phyloP scores from a whole-genome alignment of 92 coral and sea anemone species.

The Siderastrea siderea region DNA sequence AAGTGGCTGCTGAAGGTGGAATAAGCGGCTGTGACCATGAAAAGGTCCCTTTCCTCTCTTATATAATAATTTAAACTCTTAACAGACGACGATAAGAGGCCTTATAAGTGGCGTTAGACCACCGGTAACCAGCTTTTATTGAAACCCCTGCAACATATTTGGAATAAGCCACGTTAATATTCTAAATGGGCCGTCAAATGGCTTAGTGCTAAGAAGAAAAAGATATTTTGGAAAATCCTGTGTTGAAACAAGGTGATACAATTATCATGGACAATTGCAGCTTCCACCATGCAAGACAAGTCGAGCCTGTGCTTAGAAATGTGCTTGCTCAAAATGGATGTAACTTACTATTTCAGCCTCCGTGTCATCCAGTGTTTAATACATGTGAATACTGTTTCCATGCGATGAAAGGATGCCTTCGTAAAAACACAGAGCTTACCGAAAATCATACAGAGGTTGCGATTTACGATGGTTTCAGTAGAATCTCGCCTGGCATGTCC shows the following conservation, averaged over 20 bases:
- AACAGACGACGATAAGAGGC: too few relatives aligned
- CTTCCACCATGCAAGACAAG: constrained; percentile 50
- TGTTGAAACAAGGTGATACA: constrained; percentile 55
- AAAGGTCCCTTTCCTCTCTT: too few relatives aligned
- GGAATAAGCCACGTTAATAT: constrained; percentile 21
- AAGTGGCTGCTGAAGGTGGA: too few relatives aligned
- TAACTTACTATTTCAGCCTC: constrained; percentile 56
- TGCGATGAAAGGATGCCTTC: constrained; percentile 47
- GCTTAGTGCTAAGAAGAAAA: constrained; percentile 30
- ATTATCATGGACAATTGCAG: constrained; percentile 44
- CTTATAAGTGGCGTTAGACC: too few relatives aligned
- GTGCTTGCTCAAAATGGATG: constrained; percentile 41
- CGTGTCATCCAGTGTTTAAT: constrained; percentile 46
- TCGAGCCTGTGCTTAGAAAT: constrained; percentile 36
- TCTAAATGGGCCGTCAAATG: constrained; percentile 30
- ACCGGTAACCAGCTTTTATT: too few relatives aligned
- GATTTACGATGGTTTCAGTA: constrained; percentile 50
- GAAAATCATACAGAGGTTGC: constrained; percentile 53
- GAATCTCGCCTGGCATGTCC: constrained; percentile 47
- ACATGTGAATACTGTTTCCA: constrained; percentile 65
- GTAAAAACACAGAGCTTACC: constrained; percentile 41
- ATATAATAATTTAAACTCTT: too few relatives aligned
- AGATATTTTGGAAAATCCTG: constrained; percentile 44
- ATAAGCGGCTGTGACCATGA: too few relatives aligned
- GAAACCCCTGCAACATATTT: not conserved